phyloP scores from a whole-genome alignment of 2,888 invertebrate genomes.

The Drosophila robusta region DNA sequence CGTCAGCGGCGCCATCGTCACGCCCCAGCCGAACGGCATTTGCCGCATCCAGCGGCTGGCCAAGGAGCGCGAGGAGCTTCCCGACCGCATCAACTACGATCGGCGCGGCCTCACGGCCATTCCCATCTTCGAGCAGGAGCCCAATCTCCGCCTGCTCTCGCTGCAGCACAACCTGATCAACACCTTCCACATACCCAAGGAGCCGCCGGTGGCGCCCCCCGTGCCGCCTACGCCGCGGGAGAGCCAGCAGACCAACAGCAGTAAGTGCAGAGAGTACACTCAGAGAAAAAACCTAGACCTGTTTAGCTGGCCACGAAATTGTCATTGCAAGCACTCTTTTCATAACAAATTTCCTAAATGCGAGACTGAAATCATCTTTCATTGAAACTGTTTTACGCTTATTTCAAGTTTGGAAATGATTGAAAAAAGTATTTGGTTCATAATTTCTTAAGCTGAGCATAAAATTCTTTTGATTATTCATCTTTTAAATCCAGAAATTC shows the following conservation, averaged over 20 bases:
- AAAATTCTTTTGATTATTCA: too few relatives aligned
- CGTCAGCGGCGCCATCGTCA: slow-evolving; percentile 74
- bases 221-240: slow-evolving; percentile 49
- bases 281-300: neutral
- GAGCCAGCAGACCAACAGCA: slow-evolving; percentile 17
- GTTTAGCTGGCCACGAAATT: too few relatives aligned
- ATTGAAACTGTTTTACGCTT: too few relatives aligned
- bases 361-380: too few relatives aligned
- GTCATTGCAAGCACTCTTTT: too few relatives aligned
- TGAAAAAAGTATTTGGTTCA: too few relatives aligned
- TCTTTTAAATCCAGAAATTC: too few relatives aligned
- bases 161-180: slow-evolving; percentile 96
- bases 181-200: slow-evolving; percentile 85
- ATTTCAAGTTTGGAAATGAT: too few relatives aligned
- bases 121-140: slow-evolving; percentile 92
- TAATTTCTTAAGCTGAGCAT: too few relatives aligned
- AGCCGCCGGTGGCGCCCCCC: slow-evolving; percentile 49
- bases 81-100: slow-evolving; percentile 95
- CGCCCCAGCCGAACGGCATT: slow-evolving; percentile 83
- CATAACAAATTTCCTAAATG: too few relatives aligned
- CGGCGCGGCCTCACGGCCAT: slow-evolving; percentile 93
- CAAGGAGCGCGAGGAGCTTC: slow-evolving; percentile 92
- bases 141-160: slow-evolving; percentile 92
- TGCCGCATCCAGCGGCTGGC: slow-evolving; percentile 89
- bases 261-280: slow-evolving; percentile 17